These are phyloP conservation scores for Ciconia boyciana DNA, from an alignment of 2,113 vertebrate species.

Conservation along the genomic window DNA sequence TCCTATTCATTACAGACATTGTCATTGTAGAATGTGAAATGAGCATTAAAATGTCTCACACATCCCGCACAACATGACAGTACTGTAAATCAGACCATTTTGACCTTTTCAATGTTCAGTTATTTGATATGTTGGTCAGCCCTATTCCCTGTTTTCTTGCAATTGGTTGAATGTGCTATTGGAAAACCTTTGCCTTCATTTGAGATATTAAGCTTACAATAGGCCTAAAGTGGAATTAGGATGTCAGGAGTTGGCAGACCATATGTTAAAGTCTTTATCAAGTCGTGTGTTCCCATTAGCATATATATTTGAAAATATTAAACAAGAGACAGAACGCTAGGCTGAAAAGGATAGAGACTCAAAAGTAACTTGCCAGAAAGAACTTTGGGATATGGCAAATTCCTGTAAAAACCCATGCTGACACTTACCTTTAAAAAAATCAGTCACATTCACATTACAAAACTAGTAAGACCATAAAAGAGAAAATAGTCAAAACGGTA, in stretches of 20 bases:
- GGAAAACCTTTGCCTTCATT: neutral
- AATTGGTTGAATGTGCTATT: neutral
- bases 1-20: slow-evolving; percentile 60
- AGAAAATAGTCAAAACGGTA: neutral
- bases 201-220: neutral
- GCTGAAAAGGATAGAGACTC: neutral
- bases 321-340: neutral
- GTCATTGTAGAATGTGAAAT: slow-evolving; percentile 27
- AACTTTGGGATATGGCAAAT: neutral
- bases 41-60: slow-evolving; percentile 7
- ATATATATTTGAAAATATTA: neutral
- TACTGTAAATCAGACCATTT: slow-evolving; percentile 1
- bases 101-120: slow-evolving; percentile 12
- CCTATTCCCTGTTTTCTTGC: neutral
- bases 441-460: neutral
- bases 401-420: neutral
- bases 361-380: neutral
- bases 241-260: neutral
- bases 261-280: neutral
- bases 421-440: neutral
- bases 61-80: neutral
- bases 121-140: neutral
- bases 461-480: neutral
- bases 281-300: neutral
- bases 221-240: neutral